These are phyloP conservation scores for Epizoanthus stellaris DNA, from an alignment of 92 coral and sea anemone genomes.

Conservation along the genomic window DNA sequence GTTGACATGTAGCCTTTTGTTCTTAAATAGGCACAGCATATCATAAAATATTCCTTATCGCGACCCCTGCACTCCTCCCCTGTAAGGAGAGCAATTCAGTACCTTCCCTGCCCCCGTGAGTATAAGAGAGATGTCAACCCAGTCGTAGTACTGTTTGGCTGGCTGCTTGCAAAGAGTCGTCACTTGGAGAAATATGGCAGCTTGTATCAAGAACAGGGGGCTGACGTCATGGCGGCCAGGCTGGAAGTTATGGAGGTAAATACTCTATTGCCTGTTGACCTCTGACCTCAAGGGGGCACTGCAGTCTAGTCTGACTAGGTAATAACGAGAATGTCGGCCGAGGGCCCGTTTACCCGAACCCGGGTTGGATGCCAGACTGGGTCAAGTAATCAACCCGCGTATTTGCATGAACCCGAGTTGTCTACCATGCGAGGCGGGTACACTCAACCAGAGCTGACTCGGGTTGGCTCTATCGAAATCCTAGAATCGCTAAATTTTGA, in stretches of 20 bases:
- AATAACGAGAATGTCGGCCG: too few species aligned
- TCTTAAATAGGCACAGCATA: background rate
- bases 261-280: background rate
- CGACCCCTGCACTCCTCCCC: slow-evolving; percentile 62
- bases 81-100: slow-evolving; percentile 42
- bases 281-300: background rate
- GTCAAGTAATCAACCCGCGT: too few species aligned
- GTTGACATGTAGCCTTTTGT: background rate
- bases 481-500: too few species aligned
- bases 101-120: slow-evolving; percentile 69
- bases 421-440: too few species aligned
- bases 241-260: slow-evolving; percentile 87
- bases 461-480: too few species aligned
- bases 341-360: too few species aligned
- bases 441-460: too few species aligned
- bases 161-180: slow-evolving; percentile 93
- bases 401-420: too few species aligned
- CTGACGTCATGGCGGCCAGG: slow-evolving; percentile 88
- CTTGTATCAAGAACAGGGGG: slow-evolving; percentile 88
- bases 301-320: too few species aligned
- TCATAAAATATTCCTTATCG: background rate
- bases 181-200: slow-evolving; percentile 92
- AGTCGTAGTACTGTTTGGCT: slow-evolving; percentile 89
- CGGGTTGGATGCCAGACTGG: too few species aligned
- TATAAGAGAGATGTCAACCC: slow-evolving; percentile 62